These are phyloP conservation scores for Hepsetus odoe DNA, from an alignment of 2,113 vertebrate species.

Conservation along the genomic window DNA sequence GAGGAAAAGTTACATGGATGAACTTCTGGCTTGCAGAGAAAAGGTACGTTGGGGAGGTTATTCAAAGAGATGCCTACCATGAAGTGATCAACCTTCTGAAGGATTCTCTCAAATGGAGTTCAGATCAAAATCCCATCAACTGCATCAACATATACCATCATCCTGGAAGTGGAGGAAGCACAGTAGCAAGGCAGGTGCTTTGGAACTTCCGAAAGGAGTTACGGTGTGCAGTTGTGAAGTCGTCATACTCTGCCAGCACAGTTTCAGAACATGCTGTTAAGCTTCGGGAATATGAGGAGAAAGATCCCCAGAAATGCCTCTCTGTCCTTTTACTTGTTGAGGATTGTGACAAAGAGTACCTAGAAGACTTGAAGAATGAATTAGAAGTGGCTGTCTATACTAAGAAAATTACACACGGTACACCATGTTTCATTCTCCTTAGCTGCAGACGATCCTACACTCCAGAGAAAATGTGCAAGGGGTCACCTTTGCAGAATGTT, in stretches of 20 bases:
- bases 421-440: conserved; percentile 78
- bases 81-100: conserved; percentile 66
- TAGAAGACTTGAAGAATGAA: conserved; percentile 73
- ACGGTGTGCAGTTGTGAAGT: conserved; percentile 78
- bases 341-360: conserved; percentile 78
- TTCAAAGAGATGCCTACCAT: conserved; percentile 75
- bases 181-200: conserved; percentile 80
- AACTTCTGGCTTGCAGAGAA: conserved; percentile 83
- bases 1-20: conserved; percentile 79
- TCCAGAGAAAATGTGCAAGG: conserved; percentile 73
- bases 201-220: conserved; percentile 79
- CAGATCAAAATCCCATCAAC: conserved; percentile 63
- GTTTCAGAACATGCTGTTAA: conserved; percentile 75
- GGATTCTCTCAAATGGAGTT: conserved; percentile 49
- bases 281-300: conserved; percentile 80
- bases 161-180: conserved; percentile 86
- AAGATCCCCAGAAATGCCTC: conserved; percentile 68
- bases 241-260: conserved; percentile 59
- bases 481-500: conserved; percentile 74
- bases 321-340: conserved; percentile 81
- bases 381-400: conserved; percentile 68
- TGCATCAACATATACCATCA: conserved; percentile 83
- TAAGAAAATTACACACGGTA: conserved; percentile 65
- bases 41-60: conserved; percentile 72
- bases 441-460: conserved; percentile 76